Base-by-base conservation (phyloP, 1,140 invertebrate genomes). In the Bombus affinis region DNA sequence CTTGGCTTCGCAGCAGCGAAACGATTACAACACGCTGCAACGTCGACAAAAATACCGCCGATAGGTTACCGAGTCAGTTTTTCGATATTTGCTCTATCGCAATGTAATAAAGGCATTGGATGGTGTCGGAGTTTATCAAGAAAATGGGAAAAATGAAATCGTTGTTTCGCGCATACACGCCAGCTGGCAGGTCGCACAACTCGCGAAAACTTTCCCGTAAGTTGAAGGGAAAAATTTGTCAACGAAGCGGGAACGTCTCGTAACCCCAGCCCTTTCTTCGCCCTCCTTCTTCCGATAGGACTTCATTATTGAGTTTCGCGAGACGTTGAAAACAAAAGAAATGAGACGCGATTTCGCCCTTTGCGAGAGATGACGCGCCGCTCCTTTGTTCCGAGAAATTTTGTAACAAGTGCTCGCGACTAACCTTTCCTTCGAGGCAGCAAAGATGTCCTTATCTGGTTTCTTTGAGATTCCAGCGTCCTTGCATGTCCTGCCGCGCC, bases 281-380 rank as follows among this genome's bases (percentile, higher is more conserved):
- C 4, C 4, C 6, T 15, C 2, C 15, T 10, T 42, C 22, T 22
- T 32, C 18, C 57, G 6, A n/a, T 42, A 39, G 59, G 76, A 86
- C 83, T 73, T 89, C 65, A 86, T 89, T 80, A 89, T 86, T 70
- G 70, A 89, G 57, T 89, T 89, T 86, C 84, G 65, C 53, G 65
- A 75, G 85, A 79, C 73, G 73, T 71, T 75, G 71, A 10, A 76
- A 83, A 81, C 70, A 57, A 77, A 25, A 62, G 78, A 53, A 78
- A 68, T 37, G 1, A 8, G n/a, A 32, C 22, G 59, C 57, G 77
- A 72, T 80, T 71, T 28, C 32, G 37, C 13, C 18, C 22, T 70
- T 70, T 42, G 28, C 13, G 2, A 32, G 15, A 32, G 22, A 70
- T 57, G n/a, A 66, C 18, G 66, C 12, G 18, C 39, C 42, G 4